Evolutionary conservation across 2,797 vertebrate genomes (phyloP).

Genomic region (Myotis pilosus): DNA sequence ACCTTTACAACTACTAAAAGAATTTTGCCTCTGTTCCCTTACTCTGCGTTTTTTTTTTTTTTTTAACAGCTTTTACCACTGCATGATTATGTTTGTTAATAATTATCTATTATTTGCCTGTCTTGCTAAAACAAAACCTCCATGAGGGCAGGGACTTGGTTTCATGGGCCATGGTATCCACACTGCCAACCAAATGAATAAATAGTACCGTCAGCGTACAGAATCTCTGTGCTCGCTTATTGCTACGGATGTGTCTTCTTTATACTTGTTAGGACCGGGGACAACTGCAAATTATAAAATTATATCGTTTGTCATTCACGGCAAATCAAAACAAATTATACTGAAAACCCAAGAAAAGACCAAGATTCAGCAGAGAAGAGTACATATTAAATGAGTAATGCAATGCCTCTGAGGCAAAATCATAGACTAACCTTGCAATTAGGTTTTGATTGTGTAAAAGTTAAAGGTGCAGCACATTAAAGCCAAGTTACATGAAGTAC

Average conservation of each 20-base stretch:
- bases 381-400: not conserved
- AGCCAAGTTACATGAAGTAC: not conserved
- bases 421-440: not conserved
- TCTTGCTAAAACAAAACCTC: not conserved
- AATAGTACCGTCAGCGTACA: not conserved
- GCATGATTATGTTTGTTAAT: not conserved
- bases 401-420: not conserved
- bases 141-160: not conserved
- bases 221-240: not conserved
- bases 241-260: not conserved
- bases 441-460: not conserved
- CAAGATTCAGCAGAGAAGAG: slow-evolving; percentile 10
- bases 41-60: not conserved
- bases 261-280: not conserved
- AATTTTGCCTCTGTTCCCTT: not conserved
- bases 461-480: slow-evolving; percentile 44
- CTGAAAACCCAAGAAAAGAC: slow-evolving; percentile 30
- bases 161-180: not conserved
- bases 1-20: not conserved
- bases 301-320: slow-evolving; percentile 14
- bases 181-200: not conserved
- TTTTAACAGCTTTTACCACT: not conserved
- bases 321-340: slow-evolving; percentile 36
- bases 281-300: slow-evolving; percentile 47
- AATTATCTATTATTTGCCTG: not conserved